Conservation (phyloP, 2,888 invertebrate genomes). For the Drosophila pseudotakahashii region DNA sequence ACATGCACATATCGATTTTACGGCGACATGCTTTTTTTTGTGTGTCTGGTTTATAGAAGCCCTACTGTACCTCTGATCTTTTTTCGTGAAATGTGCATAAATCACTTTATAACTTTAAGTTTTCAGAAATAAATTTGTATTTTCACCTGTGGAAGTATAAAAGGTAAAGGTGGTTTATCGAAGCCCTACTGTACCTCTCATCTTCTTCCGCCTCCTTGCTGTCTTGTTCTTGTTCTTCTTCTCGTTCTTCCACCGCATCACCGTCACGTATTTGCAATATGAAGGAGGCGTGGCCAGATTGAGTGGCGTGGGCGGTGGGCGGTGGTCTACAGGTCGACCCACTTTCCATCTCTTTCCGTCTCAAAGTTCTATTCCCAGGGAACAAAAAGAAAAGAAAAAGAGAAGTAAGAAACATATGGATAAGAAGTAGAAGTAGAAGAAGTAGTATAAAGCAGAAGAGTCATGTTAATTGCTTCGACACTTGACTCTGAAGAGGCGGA, state of each 20-base stretch:
- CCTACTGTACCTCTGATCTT: too few relatives aligned
- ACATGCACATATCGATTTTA: too few relatives aligned
- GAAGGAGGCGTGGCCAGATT: conserved; percentile 43
- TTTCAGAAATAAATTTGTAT: neutral
- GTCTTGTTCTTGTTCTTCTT: neutral
- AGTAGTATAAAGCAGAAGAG: conserved; percentile 40
- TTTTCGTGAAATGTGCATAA: too few relatives aligned
- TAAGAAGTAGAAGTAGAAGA: conserved; percentile 1
- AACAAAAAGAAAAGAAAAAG: neutral
- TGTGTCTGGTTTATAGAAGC: too few relatives aligned
- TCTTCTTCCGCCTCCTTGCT: too few relatives aligned
- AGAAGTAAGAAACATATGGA: conserved; percentile 4
- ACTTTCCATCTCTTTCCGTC: conserved; percentile 35
- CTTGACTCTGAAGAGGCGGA: conserved; percentile 54
- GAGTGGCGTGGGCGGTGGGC: conserved; percentile 30
- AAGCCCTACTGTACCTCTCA: too few relatives aligned
- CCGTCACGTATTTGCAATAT: conserved; percentile 45
- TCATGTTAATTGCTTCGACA: conserved; percentile 75
- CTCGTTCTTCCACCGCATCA: conserved; percentile 23
- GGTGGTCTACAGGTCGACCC: conserved; percentile 41
- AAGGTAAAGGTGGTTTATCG: too few relatives aligned
- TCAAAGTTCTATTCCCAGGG: conserved; percentile 5
- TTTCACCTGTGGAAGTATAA: too few relatives aligned
- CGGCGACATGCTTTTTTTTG: too few relatives aligned
- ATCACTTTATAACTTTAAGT: neutral